These are phyloP conservation scores for Apteryx owenii DNA, from an alignment of 2,113 vertebrate genomes.

Conservation along the genomic window DNA sequence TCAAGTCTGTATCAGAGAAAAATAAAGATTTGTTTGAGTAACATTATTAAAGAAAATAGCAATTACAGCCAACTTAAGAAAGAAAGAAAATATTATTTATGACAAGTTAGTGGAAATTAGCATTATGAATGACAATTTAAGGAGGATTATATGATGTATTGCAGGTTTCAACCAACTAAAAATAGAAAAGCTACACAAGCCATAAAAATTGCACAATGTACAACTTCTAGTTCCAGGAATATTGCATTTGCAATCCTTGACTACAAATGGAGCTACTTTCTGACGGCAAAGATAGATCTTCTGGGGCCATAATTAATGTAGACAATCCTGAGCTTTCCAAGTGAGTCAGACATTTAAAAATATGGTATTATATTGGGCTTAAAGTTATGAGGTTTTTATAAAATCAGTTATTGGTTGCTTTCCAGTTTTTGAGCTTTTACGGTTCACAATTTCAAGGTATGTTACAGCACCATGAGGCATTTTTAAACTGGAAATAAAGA, in stretches of 20 bases:
- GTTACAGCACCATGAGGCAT: neutral
- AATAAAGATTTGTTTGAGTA: neutral
- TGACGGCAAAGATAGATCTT: neutral
- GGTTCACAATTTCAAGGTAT: neutral
- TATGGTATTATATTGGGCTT: neutral
- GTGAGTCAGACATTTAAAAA: neutral
- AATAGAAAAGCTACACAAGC: slow-evolving; percentile 35
- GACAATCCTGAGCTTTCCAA: neutral
- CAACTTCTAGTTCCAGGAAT: slow-evolving; percentile 47
- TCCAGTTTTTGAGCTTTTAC: neutral
- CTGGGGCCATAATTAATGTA: slow-evolving; percentile 7
- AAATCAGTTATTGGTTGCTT: neutral
- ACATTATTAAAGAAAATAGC: neutral
- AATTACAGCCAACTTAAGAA: neutral
- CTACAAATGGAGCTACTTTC: slow-evolving; percentile 46
- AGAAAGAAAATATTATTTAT: neutral
- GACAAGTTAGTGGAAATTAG: slow-evolving; percentile 20
- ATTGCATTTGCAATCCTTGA: neutral
- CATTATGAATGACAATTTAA: slow-evolving; percentile 18
- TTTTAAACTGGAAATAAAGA: slow-evolving; percentile 7
- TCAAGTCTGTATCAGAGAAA: neutral
- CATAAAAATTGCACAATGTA: slow-evolving; percentile 50
- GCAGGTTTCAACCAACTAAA: slow-evolving; percentile 18
- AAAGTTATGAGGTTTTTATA: neutral
- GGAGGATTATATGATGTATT: slow-evolving; percentile 8